These are phyloP conservation scores for Columba janthina DNA, from an alignment of 2,113 vertebrate species.

Conservation along the genomic window DNA sequence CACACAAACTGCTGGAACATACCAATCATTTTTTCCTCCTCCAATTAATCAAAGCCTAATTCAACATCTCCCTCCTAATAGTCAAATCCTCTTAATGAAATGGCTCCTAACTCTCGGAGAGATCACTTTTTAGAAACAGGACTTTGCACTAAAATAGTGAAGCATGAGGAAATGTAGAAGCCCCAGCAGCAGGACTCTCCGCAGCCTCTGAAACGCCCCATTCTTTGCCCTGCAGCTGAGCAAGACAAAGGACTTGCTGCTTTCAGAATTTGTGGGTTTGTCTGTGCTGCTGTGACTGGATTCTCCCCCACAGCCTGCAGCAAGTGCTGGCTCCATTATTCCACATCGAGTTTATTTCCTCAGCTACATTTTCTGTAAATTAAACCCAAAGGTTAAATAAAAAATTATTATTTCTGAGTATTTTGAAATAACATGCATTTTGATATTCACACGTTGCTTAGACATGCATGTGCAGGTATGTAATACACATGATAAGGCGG, in stretches of 20 bases:
- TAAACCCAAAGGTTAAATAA: neutral
- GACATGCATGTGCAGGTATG: neutral
- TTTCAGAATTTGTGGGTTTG: neutral
- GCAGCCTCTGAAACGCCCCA: neutral
- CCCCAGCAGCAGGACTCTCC: neutral
- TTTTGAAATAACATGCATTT: neutral
- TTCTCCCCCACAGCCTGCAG: neutral
- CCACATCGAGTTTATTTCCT: neutral
- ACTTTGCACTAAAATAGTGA: neutral
- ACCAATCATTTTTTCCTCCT: neutral
- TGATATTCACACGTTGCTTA: neutral
- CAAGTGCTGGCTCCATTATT: neutral
- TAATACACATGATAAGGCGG: rapidly evolving
- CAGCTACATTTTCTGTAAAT: neutral
- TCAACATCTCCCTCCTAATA: neutral
- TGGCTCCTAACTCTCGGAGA: neutral
- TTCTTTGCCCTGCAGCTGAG: neutral
- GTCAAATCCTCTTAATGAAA: neutral
- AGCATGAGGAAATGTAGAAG: neutral
- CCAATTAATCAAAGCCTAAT: neutral
- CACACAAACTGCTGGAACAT: neutral
- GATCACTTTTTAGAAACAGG: neutral
- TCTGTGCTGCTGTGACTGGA: neutral
- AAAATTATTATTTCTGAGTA: neutral
- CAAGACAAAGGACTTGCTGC: neutral